Evolutionary conservation across 2,113 vertebrate genomes (phyloP).

Genomic region (Bambusicola thoracicus): DNA sequence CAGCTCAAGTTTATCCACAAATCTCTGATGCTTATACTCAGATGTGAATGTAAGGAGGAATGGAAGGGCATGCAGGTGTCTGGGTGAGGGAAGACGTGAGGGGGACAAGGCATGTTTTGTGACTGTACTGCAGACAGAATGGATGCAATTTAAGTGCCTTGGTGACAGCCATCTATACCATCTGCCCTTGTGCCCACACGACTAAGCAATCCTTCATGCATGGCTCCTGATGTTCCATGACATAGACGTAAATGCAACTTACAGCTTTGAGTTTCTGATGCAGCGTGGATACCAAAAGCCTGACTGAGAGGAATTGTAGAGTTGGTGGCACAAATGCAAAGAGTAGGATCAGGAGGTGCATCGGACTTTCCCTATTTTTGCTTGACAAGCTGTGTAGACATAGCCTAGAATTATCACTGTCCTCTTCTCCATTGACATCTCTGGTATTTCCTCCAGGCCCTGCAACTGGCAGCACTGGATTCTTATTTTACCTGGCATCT

Average conservation of each 20-base stretch:
- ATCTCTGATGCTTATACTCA: not conserved
- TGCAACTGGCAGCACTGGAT: conserved; percentile 65
- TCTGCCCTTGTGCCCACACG: not conserved
- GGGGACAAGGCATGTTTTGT: not conserved
- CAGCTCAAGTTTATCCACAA: not conserved
- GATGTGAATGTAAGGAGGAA: not conserved
- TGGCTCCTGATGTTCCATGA: not conserved
- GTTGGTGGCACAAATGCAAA: not conserved
- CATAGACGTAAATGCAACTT: not conserved
- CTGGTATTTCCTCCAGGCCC: conserved; percentile 66
- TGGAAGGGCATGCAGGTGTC: not conserved
- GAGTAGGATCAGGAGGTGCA: not conserved
- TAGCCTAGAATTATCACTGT: conserved; percentile 66
- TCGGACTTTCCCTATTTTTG: conserved; percentile 56
- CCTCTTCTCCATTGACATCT: conserved; percentile 53
- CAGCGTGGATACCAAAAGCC: conserved; percentile 10
- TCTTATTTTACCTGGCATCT: conserved; percentile 74
- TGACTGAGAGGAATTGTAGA: not conserved
- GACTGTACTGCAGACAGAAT: not conserved
- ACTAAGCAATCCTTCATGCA: not conserved
- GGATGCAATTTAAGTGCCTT: not conserved
- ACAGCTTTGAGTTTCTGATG: conserved; percentile 33
- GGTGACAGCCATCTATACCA: not conserved
- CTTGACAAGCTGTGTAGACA: conserved; percentile 50
- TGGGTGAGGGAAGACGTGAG: not conserved